These are phyloP conservation scores for Dreissena rostriformis DNA, from an alignment of 1,140 invertebrate species.

Conservation along the genomic window DNA sequence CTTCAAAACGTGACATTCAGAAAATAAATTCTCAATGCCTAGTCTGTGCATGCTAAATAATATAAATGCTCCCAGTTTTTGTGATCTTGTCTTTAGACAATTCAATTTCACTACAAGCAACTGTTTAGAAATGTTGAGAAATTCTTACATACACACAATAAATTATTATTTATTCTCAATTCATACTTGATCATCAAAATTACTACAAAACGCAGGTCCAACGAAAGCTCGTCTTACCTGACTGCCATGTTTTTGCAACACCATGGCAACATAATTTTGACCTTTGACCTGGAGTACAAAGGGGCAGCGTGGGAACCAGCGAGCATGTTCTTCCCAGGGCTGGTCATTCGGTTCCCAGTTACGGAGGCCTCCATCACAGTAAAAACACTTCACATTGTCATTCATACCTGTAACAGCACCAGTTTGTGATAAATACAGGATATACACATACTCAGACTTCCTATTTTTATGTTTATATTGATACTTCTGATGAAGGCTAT, in stretches of 20 bases:
- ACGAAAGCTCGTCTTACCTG: background rate
- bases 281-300: slow-evolving; percentile 90
- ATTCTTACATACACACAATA: background rate
- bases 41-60: no score
- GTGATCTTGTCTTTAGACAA: background rate
- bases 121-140: background rate
- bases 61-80: background rate
- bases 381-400: slow-evolving; percentile 91
- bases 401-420: slow-evolving; percentile 83
- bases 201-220: background rate
- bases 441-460: no score
- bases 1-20: no score
- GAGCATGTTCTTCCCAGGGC: slow-evolving; percentile 88
- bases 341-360: slow-evolving; percentile 89
- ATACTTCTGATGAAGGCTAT: no score
- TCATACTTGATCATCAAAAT: background rate
- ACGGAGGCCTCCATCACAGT: slow-evolving; percentile 88
- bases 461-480: no score
- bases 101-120: background rate
- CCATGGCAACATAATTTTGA: slow-evolving; percentile 31
- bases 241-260: slow-evolving; percentile 7
- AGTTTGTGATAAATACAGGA: no score
- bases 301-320: slow-evolving; percentile 85
- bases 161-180: background rate
- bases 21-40: no score